Conservation (phyloP, 2,113 vertebrate species). For the Anser brachyrhynchus region DNA sequence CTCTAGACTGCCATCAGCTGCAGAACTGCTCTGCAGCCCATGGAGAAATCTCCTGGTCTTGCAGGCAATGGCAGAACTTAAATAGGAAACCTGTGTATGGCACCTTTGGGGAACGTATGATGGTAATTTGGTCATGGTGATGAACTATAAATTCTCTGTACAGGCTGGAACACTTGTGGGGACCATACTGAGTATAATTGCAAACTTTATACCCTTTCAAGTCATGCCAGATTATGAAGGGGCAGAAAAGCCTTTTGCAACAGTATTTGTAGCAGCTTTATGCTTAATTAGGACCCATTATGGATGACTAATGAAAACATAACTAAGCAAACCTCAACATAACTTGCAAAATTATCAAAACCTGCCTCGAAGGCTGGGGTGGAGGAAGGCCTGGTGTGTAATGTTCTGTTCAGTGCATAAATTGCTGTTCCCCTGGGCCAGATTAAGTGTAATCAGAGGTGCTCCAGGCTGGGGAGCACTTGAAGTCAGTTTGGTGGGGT, state of each 20-base stretch:
- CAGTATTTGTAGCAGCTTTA: neutral
- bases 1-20: neutral
- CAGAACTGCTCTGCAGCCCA: neutral
- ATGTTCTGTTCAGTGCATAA: neutral
- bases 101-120: neutral
- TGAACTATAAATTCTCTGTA: neutral
- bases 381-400: neutral
- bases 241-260: neutral
- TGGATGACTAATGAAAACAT: neutral
- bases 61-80: conserved; percentile 9
- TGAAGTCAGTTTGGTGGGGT: neutral
- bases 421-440: neutral
- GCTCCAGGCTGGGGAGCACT: neutral
- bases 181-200: neutral
- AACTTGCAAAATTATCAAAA: neutral
- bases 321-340: neutral
- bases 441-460: neutral
- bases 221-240: neutral
- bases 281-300: conserved; percentile 14
- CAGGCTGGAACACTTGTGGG: neutral
- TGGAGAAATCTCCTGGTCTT: neutral
- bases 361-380: neutral
- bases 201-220: neutral
- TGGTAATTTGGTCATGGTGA: neutral
- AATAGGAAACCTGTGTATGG: neutral